phyloP scores from a whole-genome alignment of 1,140 invertebrate genomes.

The Lasioglossum albipes region DNA sequence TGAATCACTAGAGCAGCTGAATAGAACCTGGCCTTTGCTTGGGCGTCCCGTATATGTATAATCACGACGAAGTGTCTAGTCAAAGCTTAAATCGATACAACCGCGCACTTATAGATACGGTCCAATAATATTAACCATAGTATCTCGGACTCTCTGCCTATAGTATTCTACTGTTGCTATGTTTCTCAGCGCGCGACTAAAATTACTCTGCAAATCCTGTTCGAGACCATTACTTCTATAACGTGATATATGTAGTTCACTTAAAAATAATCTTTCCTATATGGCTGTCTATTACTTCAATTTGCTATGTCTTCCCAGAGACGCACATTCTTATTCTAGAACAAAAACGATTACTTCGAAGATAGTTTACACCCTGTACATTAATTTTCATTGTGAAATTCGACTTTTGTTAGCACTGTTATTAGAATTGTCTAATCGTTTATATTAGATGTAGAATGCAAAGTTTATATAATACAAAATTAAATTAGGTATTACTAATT shows the following conservation, averaged over 20 bases:
- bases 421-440: too few relatives aligned
- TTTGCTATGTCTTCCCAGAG: not conserved
- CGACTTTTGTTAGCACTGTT: too few relatives aligned
- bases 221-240: not conserved
- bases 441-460: too few relatives aligned
- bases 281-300: not conserved
- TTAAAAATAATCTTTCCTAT: not conserved
- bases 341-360: too few relatives aligned
- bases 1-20: not conserved
- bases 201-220: not conserved
- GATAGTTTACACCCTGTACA: too few relatives aligned
- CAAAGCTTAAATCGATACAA: slow-evolving; percentile 49
- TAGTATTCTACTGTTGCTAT: not conserved
- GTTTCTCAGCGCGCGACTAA: not conserved
- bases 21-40: not conserved
- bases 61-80: not conserved
- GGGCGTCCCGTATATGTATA: not conserved
- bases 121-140: slow-evolving; percentile 44
- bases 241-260: not conserved
- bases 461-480: too few relatives aligned
- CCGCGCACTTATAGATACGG: slow-evolving; percentile 29
- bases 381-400: too few relatives aligned
- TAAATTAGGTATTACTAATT: too few relatives aligned
- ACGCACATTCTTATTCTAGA: too few relatives aligned
- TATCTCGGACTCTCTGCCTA: not conserved